A percentile compares a stretch with the other conserved stretches of the same genome.
These are phyloP conservation scores for Dasypolia templi DNA, from an alignment of 2,888 invertebrate species.

Conservation along the genomic window DNA sequence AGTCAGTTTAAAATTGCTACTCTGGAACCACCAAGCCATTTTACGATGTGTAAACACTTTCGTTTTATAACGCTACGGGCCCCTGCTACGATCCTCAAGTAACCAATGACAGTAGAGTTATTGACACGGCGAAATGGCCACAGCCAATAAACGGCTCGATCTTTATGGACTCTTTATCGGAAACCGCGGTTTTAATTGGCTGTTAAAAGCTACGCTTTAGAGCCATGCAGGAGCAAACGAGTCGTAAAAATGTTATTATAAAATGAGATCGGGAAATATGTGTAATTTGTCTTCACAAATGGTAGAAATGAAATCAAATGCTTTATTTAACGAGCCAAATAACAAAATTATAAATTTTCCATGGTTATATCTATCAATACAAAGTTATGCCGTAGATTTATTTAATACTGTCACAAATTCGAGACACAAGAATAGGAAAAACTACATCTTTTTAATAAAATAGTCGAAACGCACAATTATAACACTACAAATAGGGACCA, in stretches of 20 bases:
- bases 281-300: background rate
- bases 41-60: slow-evolving; percentile 37
- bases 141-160: slow-evolving; percentile 47
- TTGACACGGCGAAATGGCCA: slow-evolving; percentile 44
- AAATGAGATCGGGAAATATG: slow-evolving; percentile 6
- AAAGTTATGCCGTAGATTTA: too few species aligned
- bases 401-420: too few species aligned
- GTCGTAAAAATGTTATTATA: slow-evolving; percentile 18
- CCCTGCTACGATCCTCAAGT: slow-evolving; percentile 33
- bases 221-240: slow-evolving; percentile 40
- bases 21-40: slow-evolving; percentile 15
- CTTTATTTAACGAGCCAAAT: slow-evolving; percentile 2
- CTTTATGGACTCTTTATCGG: slow-evolving; percentile 43
- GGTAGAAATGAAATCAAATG: slow-evolving; percentile 32
- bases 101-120: slow-evolving; percentile 43
- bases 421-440: too few species aligned
- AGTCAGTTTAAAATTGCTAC: slow-evolving; percentile 17
- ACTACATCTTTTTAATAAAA: too few species aligned
- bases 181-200: slow-evolving; percentile 50
- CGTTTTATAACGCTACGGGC: slow-evolving; percentile 17
- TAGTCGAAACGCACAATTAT: too few species aligned
- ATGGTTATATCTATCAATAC: background rate
- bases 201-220: slow-evolving; percentile 46
- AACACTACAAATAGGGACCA: too few species aligned
- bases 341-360: slow-evolving; percentile 5